These are phyloP conservation scores for Rhea americana DNA, from an alignment of 2,113 vertebrate genomes.

Conservation along the genomic window DNA sequence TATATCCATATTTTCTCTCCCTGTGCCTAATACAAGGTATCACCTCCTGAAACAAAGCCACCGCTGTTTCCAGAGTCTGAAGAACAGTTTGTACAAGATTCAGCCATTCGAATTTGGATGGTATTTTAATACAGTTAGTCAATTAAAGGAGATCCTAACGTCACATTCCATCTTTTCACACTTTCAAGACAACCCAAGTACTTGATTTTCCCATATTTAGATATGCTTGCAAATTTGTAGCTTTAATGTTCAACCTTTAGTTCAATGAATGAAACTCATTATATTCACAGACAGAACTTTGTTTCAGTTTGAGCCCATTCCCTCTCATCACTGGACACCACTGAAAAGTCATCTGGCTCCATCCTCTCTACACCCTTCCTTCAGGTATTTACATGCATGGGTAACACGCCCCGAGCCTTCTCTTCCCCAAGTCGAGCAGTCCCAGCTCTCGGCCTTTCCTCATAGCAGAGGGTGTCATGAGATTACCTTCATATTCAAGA, in stretches of 20 bases:
- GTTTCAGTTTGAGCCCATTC: too few species aligned
- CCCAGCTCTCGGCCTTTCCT: too few species aligned
- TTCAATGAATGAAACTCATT: background rate
- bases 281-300: background rate
- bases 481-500: too few species aligned
- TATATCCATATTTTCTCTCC: background rate
- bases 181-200: background rate
- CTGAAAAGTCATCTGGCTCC: too few species aligned
- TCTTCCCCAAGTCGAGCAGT: too few species aligned
- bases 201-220: background rate
- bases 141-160: background rate
- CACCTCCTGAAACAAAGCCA: background rate
- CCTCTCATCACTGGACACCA: too few species aligned
- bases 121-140: background rate
- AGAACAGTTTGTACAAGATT: background rate
- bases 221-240: background rate
- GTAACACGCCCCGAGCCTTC: too few species aligned
- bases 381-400: too few species aligned
- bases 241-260: background rate
- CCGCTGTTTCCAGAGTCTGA: background rate
- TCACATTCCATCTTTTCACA: background rate
- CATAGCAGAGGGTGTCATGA: too few species aligned
- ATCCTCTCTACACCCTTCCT: too few species aligned
- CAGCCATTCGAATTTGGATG: background rate
- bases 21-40: background rate